phyloP scores from a whole-genome alignment of 2,113 vertebrate species.

The Sceloporus undulatus region DNA sequence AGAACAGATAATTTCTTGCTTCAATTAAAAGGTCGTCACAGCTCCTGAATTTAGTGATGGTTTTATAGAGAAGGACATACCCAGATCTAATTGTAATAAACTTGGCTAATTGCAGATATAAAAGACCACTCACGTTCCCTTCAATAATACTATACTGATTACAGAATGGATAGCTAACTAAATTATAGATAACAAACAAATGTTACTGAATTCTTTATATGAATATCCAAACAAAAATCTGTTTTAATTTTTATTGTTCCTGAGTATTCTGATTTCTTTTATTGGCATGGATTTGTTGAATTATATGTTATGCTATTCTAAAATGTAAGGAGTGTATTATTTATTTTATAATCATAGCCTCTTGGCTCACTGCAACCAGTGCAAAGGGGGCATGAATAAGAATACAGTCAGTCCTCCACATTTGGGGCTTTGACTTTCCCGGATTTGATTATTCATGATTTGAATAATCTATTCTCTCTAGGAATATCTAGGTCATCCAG shows the following conservation, averaged over 20 bases:
- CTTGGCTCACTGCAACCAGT: background rate
- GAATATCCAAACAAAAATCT: background rate
- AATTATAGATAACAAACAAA: background rate
- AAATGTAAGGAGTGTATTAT: background rate
- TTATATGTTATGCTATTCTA: background rate
- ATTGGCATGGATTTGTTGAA: background rate
- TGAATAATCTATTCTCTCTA: too few species aligned
- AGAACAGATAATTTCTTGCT: background rate
- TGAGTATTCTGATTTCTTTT: background rate
- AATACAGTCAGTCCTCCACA: too few species aligned
- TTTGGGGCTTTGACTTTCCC: too few species aligned
- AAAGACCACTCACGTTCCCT: background rate
- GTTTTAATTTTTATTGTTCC: background rate
- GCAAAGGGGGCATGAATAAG: background rate
- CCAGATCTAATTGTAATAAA: background rate
- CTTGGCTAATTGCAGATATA: background rate
- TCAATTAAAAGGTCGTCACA: background rate
- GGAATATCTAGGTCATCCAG: too few species aligned
- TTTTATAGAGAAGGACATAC: background rate
- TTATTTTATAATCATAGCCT: background rate
- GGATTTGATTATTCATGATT: too few species aligned
- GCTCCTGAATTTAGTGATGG: background rate
- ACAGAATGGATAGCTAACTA: background rate
- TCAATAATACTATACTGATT: background rate
- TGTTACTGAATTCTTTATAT: background rate